Evolutionary conservation across 2,888 invertebrate species (phyloP).

Genomic region (Invenusta paracnida): DNA sequence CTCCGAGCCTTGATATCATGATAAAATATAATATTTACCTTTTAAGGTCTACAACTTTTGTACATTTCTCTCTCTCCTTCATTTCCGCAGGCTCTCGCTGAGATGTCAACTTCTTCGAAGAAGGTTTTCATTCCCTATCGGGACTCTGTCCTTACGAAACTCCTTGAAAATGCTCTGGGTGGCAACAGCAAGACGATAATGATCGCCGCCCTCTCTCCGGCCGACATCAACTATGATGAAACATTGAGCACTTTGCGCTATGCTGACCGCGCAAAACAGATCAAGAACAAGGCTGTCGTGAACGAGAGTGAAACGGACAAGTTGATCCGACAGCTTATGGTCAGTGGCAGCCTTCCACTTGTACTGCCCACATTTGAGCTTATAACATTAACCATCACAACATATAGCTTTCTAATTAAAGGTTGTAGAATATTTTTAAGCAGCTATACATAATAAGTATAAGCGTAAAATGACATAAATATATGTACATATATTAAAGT

Average conservation of each 20-base stretch:
- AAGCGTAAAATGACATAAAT: too few species aligned
- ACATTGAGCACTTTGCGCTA: slow-evolving; percentile 59
- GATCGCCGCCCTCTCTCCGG: slow-evolving; percentile 61
- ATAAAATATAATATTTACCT: too few species aligned
- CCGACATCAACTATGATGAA: slow-evolving; percentile 61
- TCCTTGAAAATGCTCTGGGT: slow-evolving; percentile 51
- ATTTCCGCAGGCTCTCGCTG: slow-evolving; percentile 50
- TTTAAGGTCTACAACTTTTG: too few species aligned
- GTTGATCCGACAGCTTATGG: slow-evolving; percentile 59
- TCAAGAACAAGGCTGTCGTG: slow-evolving; percentile 60
- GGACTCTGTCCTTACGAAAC: slow-evolving; percentile 52
- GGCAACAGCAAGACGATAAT: slow-evolving; percentile 59
- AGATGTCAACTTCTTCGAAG: slow-evolving; percentile 51
- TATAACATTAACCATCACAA: neutral
- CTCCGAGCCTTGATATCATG: too few species aligned
- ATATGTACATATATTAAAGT: too few species aligned
- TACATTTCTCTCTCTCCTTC: neutral
- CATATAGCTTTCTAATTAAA: too few species aligned
- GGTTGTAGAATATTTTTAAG: too few species aligned
- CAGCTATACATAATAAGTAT: too few species aligned
- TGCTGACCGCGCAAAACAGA: slow-evolving; percentile 60
- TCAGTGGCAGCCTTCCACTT: slow-evolving; percentile 44
- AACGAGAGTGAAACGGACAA: slow-evolving; percentile 61
- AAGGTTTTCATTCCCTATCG: slow-evolving; percentile 53
- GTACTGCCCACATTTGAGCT: neutral